phyloP scores from a whole-genome alignment of 2,113 vertebrate species.

The Leptosomus discolor region DNA sequence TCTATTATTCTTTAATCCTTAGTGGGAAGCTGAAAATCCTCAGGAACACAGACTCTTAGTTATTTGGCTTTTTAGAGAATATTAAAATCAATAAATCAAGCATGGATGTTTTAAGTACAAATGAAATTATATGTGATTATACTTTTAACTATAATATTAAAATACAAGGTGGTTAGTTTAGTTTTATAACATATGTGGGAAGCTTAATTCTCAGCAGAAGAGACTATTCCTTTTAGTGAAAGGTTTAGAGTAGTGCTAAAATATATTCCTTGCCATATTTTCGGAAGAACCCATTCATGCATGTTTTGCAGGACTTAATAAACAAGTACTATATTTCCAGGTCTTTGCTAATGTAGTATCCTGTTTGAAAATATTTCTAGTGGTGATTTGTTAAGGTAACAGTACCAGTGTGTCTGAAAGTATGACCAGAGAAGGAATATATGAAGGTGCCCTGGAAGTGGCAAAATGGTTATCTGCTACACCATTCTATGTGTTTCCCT shows the following conservation, averaged over 20 bases:
- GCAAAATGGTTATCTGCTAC: neutral
- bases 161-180: neutral
- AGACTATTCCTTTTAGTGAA: neutral
- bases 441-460: neutral
- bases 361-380: neutral
- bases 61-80: slow-evolving; percentile 44
- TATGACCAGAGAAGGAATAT: neutral
- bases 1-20: neutral
- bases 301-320: neutral
- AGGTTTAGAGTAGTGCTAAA: neutral
- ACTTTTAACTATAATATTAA: neutral
- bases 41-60: slow-evolving; percentile 7
- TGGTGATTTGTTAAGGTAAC: neutral
- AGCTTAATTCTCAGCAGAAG: neutral
- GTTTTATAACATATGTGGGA: neutral
- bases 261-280: neutral
- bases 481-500: neutral
- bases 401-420: neutral
- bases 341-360: neutral
- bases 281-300: neutral
- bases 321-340: neutral
- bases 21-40: slow-evolving; percentile 18
- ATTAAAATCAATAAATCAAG: slow-evolving; percentile 46
- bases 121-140: neutral
- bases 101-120: slow-evolving; percentile 36